These are phyloP conservation scores for Brachycybe producta DNA, from an alignment of 2,888 invertebrate species.

Conservation along the genomic window DNA sequence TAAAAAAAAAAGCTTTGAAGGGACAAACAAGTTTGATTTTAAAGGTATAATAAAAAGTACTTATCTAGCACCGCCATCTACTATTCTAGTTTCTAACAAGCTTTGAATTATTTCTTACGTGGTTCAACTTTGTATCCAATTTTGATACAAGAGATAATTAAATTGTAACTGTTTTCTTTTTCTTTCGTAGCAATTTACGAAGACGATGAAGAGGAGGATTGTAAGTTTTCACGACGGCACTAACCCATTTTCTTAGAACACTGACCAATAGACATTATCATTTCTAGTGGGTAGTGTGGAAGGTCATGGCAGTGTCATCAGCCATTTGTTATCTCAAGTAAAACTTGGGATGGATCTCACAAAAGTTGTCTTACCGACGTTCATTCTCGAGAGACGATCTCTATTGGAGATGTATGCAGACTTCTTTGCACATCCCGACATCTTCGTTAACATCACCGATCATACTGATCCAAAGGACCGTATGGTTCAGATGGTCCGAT, in stretches of 20 bases:
- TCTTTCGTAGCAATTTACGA: slow-evolving; percentile 63
- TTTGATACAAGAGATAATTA: too few species aligned
- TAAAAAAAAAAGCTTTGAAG: too few species aligned
- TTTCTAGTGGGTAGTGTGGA: slow-evolving; percentile 70
- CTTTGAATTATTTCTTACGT: too few species aligned
- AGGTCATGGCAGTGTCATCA: slow-evolving; percentile 91
- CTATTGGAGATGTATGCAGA: slow-evolving; percentile 99
- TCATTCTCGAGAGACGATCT: slow-evolving; percentile 92
- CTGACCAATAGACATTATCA: not conserved
- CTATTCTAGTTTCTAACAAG: too few species aligned
- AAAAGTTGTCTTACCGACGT: slow-evolving; percentile 95
- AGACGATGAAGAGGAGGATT: slow-evolving; percentile 71
- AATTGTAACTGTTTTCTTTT: too few species aligned
- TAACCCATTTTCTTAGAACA: too few species aligned
- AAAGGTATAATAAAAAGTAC: too few species aligned
- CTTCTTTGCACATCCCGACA: slow-evolving; percentile 97
- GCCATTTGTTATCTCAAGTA: slow-evolving; percentile 91
- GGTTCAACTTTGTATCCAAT: too few species aligned
- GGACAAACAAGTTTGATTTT: too few species aligned
- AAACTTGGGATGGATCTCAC: slow-evolving; percentile 99
- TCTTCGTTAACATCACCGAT: slow-evolving; percentile 89
- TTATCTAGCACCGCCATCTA: too few species aligned
- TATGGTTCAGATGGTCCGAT: slow-evolving; percentile 85
- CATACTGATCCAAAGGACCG: slow-evolving; percentile 70
- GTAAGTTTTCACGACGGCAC: slow-evolving; percentile 36